Evolutionary conservation across 2,888 invertebrate species (phyloP).

Genomic region (Amorpha juglandis): DNA sequence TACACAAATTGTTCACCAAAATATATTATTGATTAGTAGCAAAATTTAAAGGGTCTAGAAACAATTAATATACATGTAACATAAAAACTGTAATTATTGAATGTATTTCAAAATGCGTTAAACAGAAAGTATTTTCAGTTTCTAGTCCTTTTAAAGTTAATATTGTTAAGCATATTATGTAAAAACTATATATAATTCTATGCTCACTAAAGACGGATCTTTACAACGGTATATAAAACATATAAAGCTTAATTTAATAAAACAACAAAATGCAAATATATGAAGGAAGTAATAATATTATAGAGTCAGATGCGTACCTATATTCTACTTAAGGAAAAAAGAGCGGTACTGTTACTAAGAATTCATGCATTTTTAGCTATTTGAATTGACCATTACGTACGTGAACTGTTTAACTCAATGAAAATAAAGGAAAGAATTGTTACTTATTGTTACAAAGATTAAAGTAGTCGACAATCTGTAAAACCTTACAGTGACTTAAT

Average conservation of each 20-base stretch:
- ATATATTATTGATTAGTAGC: not conserved
- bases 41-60: not conserved
- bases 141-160: slow-evolving; percentile 1
- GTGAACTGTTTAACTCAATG: not conserved
- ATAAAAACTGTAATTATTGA: not conserved
- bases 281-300: not conserved
- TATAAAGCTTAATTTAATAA: not conserved
- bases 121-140: not conserved
- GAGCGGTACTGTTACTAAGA: not conserved
- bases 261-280: not conserved
- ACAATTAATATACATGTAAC: not conserved
- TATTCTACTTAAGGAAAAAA: slow-evolving; percentile 4
- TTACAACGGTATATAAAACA: not conserved
- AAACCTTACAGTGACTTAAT: slow-evolving; percentile 6
- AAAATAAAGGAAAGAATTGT: slow-evolving; percentile 6
- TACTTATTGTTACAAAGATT: not conserved
- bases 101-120: not conserved
- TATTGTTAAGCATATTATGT: not conserved
- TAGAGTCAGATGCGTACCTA: not conserved
- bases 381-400: slow-evolving; percentile 15
- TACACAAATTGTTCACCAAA: not conserved
- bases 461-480: slow-evolving; percentile 1
- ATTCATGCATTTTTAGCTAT: slow-evolving; percentile 10
- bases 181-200: too few species aligned
- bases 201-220: not conserved